Percentiles rank a stretch among this genome's conserved stretches.
Conservation (phyloP, 2,797 vertebrate species). For the Hylomyscus alleni region DNA sequence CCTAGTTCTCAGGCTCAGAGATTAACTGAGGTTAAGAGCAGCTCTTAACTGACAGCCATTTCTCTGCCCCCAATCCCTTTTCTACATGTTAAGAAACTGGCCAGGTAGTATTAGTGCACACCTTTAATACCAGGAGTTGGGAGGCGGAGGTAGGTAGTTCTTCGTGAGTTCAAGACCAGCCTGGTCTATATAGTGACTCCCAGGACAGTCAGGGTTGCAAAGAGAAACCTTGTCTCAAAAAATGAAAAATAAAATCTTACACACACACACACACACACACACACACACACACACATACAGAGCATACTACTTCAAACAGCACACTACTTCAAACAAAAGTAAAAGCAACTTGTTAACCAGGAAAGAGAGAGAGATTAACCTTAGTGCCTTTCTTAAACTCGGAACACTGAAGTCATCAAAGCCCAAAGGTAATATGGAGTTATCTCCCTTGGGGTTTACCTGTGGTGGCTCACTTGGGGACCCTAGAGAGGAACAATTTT, state of each 20-base stretch:
- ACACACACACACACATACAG: neutral
- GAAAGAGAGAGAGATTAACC: constrained; percentile 49
- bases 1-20: neutral
- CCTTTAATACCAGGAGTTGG: neutral
- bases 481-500: constrained; percentile 93
- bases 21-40: neutral
- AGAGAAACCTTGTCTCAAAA: neutral
- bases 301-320: neutral
- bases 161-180: neutral
- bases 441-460: constrained; percentile 90
- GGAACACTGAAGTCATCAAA: constrained; percentile 50
- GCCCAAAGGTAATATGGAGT: too few species aligned
- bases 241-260: neutral
- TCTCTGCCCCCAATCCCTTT: neutral
- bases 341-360: constrained; percentile 52
- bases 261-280: neutral
- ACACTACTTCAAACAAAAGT: constrained; percentile 14
- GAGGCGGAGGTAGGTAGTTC: neutral
- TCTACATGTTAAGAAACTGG: neutral
- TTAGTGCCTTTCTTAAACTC: constrained; percentile 9
- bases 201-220: neutral
- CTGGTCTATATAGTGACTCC: neutral
- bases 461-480: constrained; percentile 96
- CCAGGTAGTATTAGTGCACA: neutral
- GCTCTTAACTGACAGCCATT: neutral